Conservation (phyloP, 2,113 vertebrate genomes). For the Prunella fulvescens region DNA sequence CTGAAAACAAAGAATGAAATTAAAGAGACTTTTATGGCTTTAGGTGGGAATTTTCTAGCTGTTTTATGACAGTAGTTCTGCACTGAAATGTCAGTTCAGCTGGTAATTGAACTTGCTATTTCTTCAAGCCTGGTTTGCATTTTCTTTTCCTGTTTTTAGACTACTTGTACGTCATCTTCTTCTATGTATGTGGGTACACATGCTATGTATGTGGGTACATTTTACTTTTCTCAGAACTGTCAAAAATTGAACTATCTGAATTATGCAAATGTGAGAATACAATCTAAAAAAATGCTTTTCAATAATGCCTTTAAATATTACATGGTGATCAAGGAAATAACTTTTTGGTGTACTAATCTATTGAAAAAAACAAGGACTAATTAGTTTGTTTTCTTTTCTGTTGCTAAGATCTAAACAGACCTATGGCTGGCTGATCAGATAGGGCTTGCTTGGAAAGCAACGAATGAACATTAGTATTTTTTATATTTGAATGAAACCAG, state of each 20-base stretch:
- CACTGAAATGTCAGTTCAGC: neutral
- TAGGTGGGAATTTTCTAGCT: neutral
- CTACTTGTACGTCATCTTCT: neutral
- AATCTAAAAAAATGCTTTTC: neutral
- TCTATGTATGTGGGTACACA: neutral
- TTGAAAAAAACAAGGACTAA: neutral
- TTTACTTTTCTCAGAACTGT: neutral
- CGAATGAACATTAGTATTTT: neutral
- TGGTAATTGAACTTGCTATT: neutral
- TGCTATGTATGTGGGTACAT: neutral
- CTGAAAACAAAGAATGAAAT: neutral
- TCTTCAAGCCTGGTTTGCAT: slow-evolving; percentile 1
- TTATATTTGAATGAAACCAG: neutral
- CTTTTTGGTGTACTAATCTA: neutral
- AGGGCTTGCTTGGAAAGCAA: neutral
- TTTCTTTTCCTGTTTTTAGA: neutral
- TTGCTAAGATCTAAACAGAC: neutral
- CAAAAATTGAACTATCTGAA: neutral
- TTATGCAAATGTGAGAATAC: neutral
- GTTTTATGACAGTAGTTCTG: neutral
- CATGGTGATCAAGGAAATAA: neutral
- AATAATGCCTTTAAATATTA: neutral
- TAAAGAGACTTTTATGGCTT: neutral
- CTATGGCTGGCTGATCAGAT: neutral
- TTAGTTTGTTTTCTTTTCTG: neutral